A percentile compares a stretch with the other conserved stretches of the same genome.
Conservation (phyloP, 2,113 vertebrate genomes). For the Eurypyga helias region DNA sequence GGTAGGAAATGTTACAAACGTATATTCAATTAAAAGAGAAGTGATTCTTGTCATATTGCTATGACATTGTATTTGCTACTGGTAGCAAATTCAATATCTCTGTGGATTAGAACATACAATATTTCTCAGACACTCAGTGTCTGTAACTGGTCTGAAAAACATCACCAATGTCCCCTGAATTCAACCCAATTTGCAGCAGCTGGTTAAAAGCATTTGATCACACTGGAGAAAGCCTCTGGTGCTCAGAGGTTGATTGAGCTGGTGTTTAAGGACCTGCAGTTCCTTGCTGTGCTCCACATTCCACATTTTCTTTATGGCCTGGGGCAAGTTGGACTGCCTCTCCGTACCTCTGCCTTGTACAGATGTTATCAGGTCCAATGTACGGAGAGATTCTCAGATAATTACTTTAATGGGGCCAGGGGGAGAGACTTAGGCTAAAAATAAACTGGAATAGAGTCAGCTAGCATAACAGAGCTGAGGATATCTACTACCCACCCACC, state of each 20-base stretch:
- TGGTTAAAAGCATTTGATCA: neutral
- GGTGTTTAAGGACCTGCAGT: neutral
- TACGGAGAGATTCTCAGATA: neutral
- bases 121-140: neutral
- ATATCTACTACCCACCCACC: neutral
- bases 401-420: neutral
- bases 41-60: neutral
- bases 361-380: constrained; percentile 28
- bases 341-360: neutral
- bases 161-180: neutral
- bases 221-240: neutral
- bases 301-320: neutral
- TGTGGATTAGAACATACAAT: neutral
- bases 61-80: neutral
- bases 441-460: neutral
- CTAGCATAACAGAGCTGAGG: neutral
- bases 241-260: rapidly evolving
- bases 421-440: neutral
- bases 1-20: neutral
- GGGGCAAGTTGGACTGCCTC: neutral
- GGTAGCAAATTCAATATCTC: no score
- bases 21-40: neutral
- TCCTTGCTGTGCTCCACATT: neutral
- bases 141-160: neutral
- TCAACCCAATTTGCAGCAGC: neutral